A percentile compares a stretch with the other conserved stretches of the same genome.
phyloP scores from a whole-genome alignment of 2,113 vertebrate genomes.

The Merops nubicus region DNA sequence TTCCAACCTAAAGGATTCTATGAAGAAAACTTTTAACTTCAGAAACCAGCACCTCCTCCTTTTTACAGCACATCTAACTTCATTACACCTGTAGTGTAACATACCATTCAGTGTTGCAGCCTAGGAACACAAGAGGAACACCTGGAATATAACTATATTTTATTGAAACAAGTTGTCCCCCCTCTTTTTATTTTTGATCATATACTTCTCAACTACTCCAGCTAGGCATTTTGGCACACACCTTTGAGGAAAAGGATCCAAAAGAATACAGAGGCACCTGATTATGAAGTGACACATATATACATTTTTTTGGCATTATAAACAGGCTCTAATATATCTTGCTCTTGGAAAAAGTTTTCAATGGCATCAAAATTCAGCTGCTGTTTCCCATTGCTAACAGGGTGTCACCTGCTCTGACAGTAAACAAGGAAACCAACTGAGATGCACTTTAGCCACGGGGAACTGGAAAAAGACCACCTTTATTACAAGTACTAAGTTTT shows the following conservation, averaged over 20 bases:
- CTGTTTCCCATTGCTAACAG: not conserved
- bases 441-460: not conserved
- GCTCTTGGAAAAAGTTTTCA: not conserved
- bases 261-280: not conserved
- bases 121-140: not conserved
- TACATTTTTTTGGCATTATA: not conserved
- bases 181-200: not conserved
- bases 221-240: not conserved
- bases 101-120: not conserved
- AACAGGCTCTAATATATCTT: not conserved
- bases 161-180: not conserved
- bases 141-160: not conserved
- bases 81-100: not conserved
- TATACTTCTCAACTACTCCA: not conserved
- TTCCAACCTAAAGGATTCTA: no score
- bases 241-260: not conserved
- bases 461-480: not conserved
- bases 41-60: not conserved
- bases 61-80: not conserved
- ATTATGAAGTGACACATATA: not conserved
- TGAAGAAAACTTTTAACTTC: not conserved
- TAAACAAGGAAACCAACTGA: not conserved
- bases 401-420: not conserved
- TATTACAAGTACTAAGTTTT: not conserved
- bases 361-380: not conserved